Conservation (phyloP, 2,113 vertebrate species). For the Zosterops borbonicus region DNA sequence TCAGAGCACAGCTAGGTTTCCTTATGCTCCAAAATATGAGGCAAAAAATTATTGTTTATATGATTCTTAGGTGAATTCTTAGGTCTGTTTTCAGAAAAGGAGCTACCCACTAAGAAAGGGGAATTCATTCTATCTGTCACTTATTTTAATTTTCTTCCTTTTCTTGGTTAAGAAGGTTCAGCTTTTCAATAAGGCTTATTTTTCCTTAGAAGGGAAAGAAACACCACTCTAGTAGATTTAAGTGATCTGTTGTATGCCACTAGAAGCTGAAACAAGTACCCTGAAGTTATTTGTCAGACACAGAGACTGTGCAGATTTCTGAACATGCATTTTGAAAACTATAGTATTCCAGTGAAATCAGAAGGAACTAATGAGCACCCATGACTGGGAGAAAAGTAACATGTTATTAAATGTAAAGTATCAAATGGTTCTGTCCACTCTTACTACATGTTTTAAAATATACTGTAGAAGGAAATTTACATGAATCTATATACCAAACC, state of each 20-base stretch:
- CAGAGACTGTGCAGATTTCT: neutral
- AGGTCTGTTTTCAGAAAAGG: neutral
- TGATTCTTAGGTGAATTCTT: neutral
- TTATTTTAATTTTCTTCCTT: neutral
- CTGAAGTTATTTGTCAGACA: neutral
- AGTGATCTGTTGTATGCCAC: neutral
- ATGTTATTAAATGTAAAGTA: neutral
- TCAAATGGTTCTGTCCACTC: accelerated
- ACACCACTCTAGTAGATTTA: neutral
- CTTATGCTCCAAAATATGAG: neutral
- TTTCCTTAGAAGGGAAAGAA: neutral
- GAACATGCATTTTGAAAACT: neutral
- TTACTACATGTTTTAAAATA: neutral
- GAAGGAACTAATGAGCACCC: neutral
- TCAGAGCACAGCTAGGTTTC: neutral
- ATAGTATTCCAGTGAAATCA: neutral
- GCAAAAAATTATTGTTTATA: neutral
- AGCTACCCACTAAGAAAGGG: neutral
- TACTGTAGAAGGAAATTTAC: neutral
- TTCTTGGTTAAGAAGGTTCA: neutral
- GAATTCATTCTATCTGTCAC: neutral
- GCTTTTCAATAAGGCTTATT: neutral
- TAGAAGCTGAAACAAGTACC: neutral
- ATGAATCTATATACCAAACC: neutral
- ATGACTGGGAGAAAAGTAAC: neutral